Evolutionary conservation across 2,888 invertebrate genomes (phyloP).

Genomic region (Chalcis sispes): DNA sequence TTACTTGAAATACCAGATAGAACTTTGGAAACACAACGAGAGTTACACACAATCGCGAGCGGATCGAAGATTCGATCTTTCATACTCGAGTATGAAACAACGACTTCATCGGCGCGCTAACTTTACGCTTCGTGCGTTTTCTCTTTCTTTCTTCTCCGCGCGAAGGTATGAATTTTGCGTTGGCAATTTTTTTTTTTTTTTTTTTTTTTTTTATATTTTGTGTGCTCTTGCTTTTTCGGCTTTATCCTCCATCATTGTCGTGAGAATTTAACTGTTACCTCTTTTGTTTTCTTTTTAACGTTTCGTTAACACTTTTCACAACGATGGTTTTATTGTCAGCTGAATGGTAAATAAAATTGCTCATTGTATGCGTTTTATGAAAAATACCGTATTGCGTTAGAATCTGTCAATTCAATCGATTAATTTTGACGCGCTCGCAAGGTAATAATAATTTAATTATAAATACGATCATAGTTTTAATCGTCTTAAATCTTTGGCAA

Average conservation of each 20-base stretch:
- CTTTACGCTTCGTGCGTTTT: constrained; percentile 24
- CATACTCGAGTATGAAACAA: no score
- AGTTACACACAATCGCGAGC: neutral
- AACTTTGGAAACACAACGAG: neutral
- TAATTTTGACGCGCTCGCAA: no score
- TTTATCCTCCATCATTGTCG: no score
- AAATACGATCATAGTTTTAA: no score
- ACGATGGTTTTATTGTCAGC: no score
- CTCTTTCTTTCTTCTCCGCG: neutral
- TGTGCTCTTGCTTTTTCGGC: neutral
- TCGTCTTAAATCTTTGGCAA: no score
- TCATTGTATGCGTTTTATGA: no score
- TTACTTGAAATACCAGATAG: neutral
- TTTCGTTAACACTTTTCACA: neutral
- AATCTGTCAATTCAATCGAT: no score
- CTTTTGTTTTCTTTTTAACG: neutral
- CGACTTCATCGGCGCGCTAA: neutral
- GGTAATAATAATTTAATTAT: no score
- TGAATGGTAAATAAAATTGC: no score
- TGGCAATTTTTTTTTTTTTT: neutral
- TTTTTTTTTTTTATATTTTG: neutral
- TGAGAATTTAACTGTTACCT: neutral
- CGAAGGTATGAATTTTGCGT: no score
- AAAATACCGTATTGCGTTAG: no score
- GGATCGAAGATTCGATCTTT: constrained; percentile 39